A percentile compares a stretch with the other conserved stretches of the same genome.
These are phyloP conservation scores for Synchiropus splendidus DNA, from an alignment of 2,113 vertebrate species.

Conservation along the genomic window DNA sequence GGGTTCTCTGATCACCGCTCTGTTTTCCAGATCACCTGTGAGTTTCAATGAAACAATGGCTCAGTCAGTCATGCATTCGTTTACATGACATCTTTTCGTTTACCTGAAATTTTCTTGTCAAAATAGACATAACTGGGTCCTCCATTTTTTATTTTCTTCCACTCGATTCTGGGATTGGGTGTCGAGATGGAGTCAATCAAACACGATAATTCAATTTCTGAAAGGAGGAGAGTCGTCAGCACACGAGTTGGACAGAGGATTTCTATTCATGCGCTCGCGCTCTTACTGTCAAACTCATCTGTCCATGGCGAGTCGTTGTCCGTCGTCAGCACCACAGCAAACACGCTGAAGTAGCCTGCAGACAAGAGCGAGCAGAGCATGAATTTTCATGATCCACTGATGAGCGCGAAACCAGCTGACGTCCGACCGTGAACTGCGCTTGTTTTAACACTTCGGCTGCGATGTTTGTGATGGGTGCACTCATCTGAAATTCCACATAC, in stretches of 20 bases:
- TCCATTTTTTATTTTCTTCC: conserved; percentile 86
- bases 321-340: conserved; percentile 80
- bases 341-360: conserved; percentile 73
- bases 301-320: conserved; percentile 76
- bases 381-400: conserved; percentile 20
- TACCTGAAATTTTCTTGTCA: conserved; percentile 80
- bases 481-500: conserved; percentile 39
- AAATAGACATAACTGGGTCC: conserved; percentile 87
- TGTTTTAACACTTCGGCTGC: conserved; percentile 21
- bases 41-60: not conserved
- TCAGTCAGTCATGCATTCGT: not conserved
- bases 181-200: conserved; percentile 83
- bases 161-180: conserved; percentile 80
- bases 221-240: not conserved
- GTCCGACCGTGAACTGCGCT: conserved; percentile 7
- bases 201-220: conserved; percentile 87
- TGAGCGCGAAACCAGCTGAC: conserved; percentile 18
- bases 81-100: not conserved
- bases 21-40: conserved; percentile 76
- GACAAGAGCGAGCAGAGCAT: conserved; percentile 26
- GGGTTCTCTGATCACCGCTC: conserved; percentile 76
- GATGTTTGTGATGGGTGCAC: conserved; percentile 15
- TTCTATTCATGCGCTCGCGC: not conserved
- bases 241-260: too few relatives aligned
- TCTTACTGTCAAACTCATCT: conserved; percentile 92